Evolutionary conservation across 2,113 vertebrate species (phyloP).

Genomic region (Scortum barcoo): DNA sequence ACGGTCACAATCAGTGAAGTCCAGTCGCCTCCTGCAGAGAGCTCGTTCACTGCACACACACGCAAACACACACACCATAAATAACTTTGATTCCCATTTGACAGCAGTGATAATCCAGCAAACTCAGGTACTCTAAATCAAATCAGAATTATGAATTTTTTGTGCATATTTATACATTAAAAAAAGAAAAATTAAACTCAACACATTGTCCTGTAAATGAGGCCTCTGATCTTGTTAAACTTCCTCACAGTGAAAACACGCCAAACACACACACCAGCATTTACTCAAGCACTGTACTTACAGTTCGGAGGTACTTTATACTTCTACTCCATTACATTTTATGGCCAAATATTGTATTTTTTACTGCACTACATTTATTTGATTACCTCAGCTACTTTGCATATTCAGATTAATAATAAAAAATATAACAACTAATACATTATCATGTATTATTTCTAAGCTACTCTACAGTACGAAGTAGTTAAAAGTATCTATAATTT

Average conservation of each 20-base stretch:
- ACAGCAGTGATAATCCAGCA: background rate
- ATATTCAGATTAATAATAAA: too few species aligned
- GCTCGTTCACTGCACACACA: conserved; percentile 86
- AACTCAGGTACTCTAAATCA: background rate
- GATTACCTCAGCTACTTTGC: too few species aligned
- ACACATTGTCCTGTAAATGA: background rate
- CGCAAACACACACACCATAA: conserved; percentile 12
- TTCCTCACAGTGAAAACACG: background rate
- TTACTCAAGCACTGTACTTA: background rate
- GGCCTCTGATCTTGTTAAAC: background rate
- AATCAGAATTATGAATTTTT: background rate
- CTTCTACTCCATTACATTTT: background rate
- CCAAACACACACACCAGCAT: background rate
- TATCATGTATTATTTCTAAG: too few species aligned
- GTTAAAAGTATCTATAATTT: too few species aligned
- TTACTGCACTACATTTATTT: too few species aligned
- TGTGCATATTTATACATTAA: background rate
- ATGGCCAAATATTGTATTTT: too few species aligned
- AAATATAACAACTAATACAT: too few species aligned
- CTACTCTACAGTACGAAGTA: too few species aligned
- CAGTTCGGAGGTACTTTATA: background rate
- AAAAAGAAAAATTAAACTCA: background rate
- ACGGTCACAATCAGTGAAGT: conserved; percentile 85
- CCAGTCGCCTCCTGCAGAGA: conserved; percentile 86
- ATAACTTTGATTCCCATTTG: background rate